Evolutionary conservation across 1,140 invertebrate species (phyloP), one percentile per base, ranked within the genome.

Genomic region (Aradophagus sp.): DNA sequence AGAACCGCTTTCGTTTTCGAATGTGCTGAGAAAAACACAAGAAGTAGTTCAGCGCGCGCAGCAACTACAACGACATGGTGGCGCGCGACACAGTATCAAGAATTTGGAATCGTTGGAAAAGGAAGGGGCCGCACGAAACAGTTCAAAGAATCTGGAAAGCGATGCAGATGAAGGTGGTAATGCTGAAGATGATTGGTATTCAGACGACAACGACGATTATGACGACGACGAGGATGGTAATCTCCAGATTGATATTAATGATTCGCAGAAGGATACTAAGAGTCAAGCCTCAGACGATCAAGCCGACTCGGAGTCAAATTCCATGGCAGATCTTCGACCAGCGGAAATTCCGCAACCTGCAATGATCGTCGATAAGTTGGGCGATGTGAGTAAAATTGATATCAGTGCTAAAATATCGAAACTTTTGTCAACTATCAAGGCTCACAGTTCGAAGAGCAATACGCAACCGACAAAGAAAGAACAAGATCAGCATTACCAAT

Each of bases 171-270:
- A 86, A 65, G 83, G 88, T 20, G 82, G 87, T 13, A 75, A 74
- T 63, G 86, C 87, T 41, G 87, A 91, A 58, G 91, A 92, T 55
- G 90, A 92, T 76, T 93, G 92, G 91, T 93, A 93, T 77, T 93
- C 91, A 0, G 92, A 91, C 70, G 91, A 93, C 20, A 82, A 85
- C 8, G 80, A 82, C n/a, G 79, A 84, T 4, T 81, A 84, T 0
- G 81, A 81, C 1, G 81, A 81, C 10, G 79, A 82, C 5, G 77
- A 82, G 14, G 89, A 91, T 53, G 83, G 80, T 5, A 77, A 82
- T 75, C 66, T 86, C n/a, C 82, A 81, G 3, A 86, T 86, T 29
- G 84, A 82, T n/a, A 52, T 84, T 0, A 83, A 83, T 48, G 82
- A 85, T 41, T 73, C 53, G 12, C 70, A 41, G 1, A 84, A 83